Evolutionary conservation across 2,888 invertebrate genomes (phyloP).

Genomic region (Thymelicus lineola): DNA sequence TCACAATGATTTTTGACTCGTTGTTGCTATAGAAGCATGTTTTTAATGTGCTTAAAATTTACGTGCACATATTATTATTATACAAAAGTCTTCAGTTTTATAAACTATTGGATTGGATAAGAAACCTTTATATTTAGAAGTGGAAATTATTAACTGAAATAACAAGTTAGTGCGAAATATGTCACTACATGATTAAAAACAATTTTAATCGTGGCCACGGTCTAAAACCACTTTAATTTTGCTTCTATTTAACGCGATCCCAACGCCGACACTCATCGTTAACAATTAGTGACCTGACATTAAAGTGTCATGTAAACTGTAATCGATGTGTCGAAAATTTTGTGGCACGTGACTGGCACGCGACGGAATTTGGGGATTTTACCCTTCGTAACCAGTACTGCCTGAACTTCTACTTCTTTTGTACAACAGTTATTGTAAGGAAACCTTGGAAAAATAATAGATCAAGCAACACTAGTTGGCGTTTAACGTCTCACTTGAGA

Average conservation of each 20-base stretch:
- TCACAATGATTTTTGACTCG: too few species aligned
- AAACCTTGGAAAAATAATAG: not conserved
- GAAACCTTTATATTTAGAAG: not conserved
- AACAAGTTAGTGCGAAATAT: not conserved
- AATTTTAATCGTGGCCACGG: not conserved
- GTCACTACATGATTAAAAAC: too few species aligned
- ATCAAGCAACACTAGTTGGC: not conserved
- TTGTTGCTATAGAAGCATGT: too few species aligned
- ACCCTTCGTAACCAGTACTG: conserved; percentile 48
- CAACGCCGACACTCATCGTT: conserved; percentile 44
- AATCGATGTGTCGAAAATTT: conserved; percentile 50
- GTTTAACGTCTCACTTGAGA: not conserved
- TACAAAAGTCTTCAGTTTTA: too few species aligned
- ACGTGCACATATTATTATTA: too few species aligned
- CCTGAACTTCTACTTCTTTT: conserved; percentile 35
- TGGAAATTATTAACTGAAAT: not conserved
- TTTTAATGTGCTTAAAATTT: too few species aligned
- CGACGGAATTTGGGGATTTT: conserved; percentile 59
- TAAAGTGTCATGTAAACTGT: conserved; percentile 71
- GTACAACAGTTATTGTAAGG: conserved; percentile 47
- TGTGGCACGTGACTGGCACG: conserved; percentile 67
- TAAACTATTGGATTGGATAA: too few species aligned
- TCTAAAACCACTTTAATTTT: conserved; percentile 21
- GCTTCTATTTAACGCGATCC: conserved; percentile 15
- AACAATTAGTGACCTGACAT: conserved; percentile 73